phyloP scores from a whole-genome alignment of 2,888 invertebrate species.

The Mythimna impura region DNA sequence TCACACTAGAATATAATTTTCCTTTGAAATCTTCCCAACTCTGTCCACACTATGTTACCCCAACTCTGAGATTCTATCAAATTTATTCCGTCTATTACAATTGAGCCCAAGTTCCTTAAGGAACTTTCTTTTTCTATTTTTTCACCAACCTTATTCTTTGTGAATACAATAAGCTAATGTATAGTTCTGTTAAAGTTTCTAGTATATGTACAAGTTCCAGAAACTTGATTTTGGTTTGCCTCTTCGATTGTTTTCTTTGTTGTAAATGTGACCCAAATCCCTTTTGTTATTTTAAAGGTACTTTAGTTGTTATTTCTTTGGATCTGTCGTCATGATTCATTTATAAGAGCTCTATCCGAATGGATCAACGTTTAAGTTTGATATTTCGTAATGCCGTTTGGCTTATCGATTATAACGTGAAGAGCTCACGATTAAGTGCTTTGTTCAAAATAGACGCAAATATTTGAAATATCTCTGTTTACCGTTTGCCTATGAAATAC shows the following conservation, averaged over 20 bases:
- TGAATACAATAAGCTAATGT: conserved; percentile 72
- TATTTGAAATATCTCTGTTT: too few relatives aligned
- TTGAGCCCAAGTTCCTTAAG: conserved; percentile 64
- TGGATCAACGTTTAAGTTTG: conserved; percentile 31
- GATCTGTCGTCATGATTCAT: conserved; percentile 48
- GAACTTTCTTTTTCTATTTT: conserved; percentile 59
- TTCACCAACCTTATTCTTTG: conserved; percentile 59
- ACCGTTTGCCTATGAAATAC: not conserved
- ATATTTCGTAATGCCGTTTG: conserved; percentile 27
- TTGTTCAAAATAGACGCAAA: not conserved
- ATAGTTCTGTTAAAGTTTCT: conserved; percentile 64
- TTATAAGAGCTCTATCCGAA: conserved; percentile 37
- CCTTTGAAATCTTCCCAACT: conserved; percentile 43
- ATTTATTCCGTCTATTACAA: conserved; percentile 76
- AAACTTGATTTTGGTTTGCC: conserved; percentile 24
- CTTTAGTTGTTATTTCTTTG: conserved; percentile 13
- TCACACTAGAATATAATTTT: conserved; percentile 50
- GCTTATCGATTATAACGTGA: conserved; percentile 11
- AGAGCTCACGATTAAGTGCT: conserved; percentile 15
- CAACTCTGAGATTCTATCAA: conserved; percentile 71
- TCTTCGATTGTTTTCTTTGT: conserved; percentile 28
- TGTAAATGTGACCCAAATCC: conserved; percentile 32
- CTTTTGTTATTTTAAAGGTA: conserved; percentile 43
- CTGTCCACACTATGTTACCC: conserved; percentile 20
- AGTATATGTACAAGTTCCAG: conserved; percentile 56